These are phyloP conservation scores for Saccopteryx bilineata DNA, from an alignment of 2,113 vertebrate species.

Conservation along the genomic window DNA sequence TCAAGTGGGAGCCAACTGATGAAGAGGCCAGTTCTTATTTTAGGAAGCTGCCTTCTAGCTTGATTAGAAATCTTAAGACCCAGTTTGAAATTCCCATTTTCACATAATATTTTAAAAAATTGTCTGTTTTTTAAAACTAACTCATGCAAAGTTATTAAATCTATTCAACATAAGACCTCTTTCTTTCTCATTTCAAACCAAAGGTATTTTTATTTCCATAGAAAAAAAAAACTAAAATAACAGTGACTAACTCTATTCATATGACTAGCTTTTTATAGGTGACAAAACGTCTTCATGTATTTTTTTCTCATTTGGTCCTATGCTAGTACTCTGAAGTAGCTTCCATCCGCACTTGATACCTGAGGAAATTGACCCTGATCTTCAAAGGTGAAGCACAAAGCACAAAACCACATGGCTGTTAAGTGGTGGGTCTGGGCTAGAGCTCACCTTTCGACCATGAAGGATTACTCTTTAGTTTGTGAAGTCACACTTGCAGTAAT, in stretches of 20 bases:
- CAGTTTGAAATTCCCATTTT: conserved; percentile 81
- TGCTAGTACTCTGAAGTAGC: not conserved
- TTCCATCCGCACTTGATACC: not conserved
- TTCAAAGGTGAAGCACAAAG: not conserved
- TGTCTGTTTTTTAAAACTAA: not conserved
- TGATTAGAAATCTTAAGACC: conserved; percentile 81
- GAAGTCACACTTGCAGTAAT: not conserved
- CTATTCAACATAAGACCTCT: not conserved
- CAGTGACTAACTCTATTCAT: not conserved
- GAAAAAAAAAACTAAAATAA: not conserved
- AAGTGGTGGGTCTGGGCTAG: not conserved
- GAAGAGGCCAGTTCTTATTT: conserved; percentile 81
- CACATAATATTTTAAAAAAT: conserved; percentile 67
- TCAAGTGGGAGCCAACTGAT: conserved; percentile 76
- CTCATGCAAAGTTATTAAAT: not conserved
- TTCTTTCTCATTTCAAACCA: not conserved
- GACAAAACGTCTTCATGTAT: not conserved
- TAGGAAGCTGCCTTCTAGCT: conserved; percentile 76
- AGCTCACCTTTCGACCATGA: not conserved
- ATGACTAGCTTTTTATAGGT: not conserved
- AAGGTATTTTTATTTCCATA: not conserved
- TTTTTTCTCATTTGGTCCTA: not conserved
- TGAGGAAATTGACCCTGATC: not conserved
- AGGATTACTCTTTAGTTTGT: not conserved
- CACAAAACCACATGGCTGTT: not conserved